Evolutionary conservation across 2,797 vertebrate species (phyloP), one percentile per base, ranked within the genome.

Genomic region (Poeciliopsis turneri): DNA sequence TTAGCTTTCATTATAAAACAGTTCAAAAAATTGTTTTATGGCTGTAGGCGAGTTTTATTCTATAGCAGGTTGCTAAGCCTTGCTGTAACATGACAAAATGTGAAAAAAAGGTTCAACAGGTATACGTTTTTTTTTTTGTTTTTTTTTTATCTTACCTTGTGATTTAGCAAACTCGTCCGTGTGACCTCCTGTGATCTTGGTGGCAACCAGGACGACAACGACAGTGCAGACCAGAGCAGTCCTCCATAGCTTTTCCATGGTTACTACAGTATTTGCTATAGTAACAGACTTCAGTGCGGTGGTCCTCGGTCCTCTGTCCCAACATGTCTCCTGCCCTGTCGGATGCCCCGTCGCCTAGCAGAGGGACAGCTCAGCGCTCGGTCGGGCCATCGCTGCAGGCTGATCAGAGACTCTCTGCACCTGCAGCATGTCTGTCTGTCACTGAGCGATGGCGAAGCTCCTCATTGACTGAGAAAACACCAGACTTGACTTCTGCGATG

Each of bases 311-410:
- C 94, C 90, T 93, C 96, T 90, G 97, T 97, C 96, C 97, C 98
- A 97, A 97, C 98, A 99, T 99, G 96, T 98, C 98, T 99, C 97
- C 98, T 95, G 95, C 96, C 96, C 95, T 94, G 87, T 96, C 90
- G 87, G 80, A 95, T 93, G 95, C 92, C 92, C 91, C 87, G 95
- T 94, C 3, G 88, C 95, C 95, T 96, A 97, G 95, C 96, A 96
- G 88, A 91, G 96, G 92, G 94, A 95, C 92, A 89, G 90, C 85
- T 87, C 86, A 85, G 92, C 57, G 75, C 87, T 88, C 84, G 83
- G 90, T 78, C 41, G 87, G 89, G 87, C 93, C 96, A 96, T 96
- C 82, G 84, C 86, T 84, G 89, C 82, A 7, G 78, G 53, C 79
- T 10, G 82, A 23, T 51, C 5, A 49, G 43, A 71, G 86, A 55